These are phyloP conservation scores for Ammodytes dubius DNA, from an alignment of 2,113 vertebrate genomes.

Conservation along the genomic window DNA sequence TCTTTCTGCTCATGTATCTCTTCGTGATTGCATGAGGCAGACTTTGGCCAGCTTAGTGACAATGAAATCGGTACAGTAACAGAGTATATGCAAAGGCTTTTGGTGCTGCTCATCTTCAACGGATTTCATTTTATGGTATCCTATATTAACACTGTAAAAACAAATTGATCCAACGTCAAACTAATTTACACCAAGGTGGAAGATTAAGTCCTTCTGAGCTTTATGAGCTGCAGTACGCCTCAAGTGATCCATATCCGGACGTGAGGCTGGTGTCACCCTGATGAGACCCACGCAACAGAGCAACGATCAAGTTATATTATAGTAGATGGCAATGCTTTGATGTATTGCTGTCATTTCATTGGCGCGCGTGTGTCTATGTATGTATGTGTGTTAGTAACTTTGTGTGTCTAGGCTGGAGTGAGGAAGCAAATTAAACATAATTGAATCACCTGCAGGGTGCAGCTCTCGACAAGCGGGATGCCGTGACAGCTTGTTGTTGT, in stretches of 20 bases:
- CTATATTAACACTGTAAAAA: neutral
- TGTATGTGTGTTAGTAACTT: slow-evolving; percentile 1
- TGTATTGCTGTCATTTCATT: slow-evolving; percentile 18
- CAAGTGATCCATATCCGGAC: slow-evolving; percentile 12
- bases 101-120: neutral
- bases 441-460: slow-evolving; percentile 48
- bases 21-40: neutral
- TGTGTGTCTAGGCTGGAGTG: slow-evolving; percentile 10
- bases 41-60: neutral
- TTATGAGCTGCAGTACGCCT: neutral
- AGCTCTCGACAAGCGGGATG: slow-evolving; percentile 31
- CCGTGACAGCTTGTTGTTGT: slow-evolving; percentile 26
- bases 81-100: no score
- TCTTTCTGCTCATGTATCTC: neutral
- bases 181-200: neutral
- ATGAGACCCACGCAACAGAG: slow-evolving; percentile 3
- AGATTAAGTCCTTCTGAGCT: slow-evolving; percentile 7
- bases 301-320: slow-evolving; percentile 14
- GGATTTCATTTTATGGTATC: neutral
- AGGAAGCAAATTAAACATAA: slow-evolving; percentile 56
- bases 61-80: no score
- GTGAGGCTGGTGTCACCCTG: slow-evolving; percentile 30
- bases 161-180: neutral
- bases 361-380: neutral
- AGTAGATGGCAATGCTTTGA: slow-evolving; percentile 16